phyloP scores from a whole-genome alignment of 2,888 invertebrate genomes.

The Drosophila formosana region DNA sequence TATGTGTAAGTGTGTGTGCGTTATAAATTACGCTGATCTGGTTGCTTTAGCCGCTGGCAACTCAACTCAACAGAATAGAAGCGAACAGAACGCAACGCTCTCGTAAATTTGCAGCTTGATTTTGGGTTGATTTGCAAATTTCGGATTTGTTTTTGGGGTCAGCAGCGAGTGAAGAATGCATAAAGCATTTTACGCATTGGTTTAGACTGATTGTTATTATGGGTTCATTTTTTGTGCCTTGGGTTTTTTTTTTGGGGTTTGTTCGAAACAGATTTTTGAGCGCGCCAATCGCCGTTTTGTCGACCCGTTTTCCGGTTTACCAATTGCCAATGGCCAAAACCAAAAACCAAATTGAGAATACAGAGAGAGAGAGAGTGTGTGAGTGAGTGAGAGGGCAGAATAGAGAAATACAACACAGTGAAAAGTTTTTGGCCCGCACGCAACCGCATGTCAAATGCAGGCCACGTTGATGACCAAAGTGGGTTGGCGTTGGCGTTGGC shows the following conservation, averaged over 20 bases:
- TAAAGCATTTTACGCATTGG: neutral
- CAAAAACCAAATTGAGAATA: neutral
- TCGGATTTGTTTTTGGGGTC: slow-evolving; percentile 29
- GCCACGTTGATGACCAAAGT: slow-evolving; percentile 49
- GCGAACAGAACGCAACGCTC: neutral
- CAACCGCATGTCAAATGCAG: slow-evolving; percentile 78
- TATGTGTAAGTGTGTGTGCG: slow-evolving; percentile 23
- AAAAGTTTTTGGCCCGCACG: slow-evolving; percentile 52
- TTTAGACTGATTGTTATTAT: neutral
- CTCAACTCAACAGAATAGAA: neutral
- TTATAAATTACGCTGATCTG: slow-evolving; percentile 74
- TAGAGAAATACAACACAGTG: slow-evolving; percentile 1
- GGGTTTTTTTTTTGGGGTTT: neutral
- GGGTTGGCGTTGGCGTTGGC: slow-evolving; percentile 6
- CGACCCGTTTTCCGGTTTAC: slow-evolving; percentile 35
- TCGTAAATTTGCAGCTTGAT: slow-evolving; percentile 70
- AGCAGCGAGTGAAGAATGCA: slow-evolving; percentile 1
- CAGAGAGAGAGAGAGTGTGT: neutral
- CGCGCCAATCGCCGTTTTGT: slow-evolving; percentile 32
- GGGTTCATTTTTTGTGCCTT: neutral
- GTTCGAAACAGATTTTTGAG: slow-evolving; percentile 22
- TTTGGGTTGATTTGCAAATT: slow-evolving; percentile 63
- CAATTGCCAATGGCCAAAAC: slow-evolving; percentile 28
- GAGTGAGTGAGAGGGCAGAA: neutral
- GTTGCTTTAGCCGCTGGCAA: slow-evolving; percentile 49